Conservation (phyloP, 2,797 vertebrate genomes). For the Pipistrellus kuhlii region DNA sequence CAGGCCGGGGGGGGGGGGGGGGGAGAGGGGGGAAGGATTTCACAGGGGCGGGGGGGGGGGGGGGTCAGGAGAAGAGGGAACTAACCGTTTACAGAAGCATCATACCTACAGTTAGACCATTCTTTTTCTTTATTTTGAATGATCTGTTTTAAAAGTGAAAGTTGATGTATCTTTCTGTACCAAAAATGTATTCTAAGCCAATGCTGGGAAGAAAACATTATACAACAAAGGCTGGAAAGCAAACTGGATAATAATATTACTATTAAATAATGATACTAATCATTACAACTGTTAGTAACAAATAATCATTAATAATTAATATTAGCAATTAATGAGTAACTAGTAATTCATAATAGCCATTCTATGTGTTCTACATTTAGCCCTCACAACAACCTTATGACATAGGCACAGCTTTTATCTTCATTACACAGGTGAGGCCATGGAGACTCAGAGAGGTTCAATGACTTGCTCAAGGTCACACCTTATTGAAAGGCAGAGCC, state of each 20-base stretch:
- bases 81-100: neutral
- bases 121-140: neutral
- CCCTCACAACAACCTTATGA: neutral
- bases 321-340: neutral
- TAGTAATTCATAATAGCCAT: neutral
- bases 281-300: neutral
- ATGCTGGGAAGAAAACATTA: neutral
- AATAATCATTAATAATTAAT: neutral
- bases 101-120: neutral
- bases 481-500: neutral
- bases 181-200: neutral
- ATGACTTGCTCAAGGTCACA: neutral
- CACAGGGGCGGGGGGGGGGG: too few species aligned
- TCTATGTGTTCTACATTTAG: neutral
- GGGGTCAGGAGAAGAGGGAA: rapidly evolving
- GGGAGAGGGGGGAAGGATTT: too few species aligned
- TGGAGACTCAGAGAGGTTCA: neutral
- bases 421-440: neutral
- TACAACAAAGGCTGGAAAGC: neutral
- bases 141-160: neutral
- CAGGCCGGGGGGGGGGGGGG: rapidly evolving
- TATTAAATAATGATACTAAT: too few species aligned
- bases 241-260: neutral
- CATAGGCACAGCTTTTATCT: neutral
- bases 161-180: neutral